Evolutionary conservation across 2,797 vertebrate species (phyloP), one percentile per base, ranked within the genome.

Genomic region (Diplodus sargus): DNA sequence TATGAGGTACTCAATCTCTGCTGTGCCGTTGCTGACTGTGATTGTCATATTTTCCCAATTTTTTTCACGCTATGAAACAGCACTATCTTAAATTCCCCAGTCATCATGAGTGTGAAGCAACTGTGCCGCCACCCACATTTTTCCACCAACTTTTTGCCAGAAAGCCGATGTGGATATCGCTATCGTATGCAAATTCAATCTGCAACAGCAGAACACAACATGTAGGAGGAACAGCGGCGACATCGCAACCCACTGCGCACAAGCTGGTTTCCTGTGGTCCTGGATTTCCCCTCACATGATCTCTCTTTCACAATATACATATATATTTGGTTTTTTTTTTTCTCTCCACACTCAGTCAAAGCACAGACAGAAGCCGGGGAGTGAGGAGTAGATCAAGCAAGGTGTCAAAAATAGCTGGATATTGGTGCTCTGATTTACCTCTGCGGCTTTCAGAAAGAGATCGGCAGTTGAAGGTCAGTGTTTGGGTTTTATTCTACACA

Each of bases 251-350:
- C 22, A 53, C 2, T 49, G 2, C 72, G 16, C 64, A 54, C 11
- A 63, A 28, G 1, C 52, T 48, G n/a, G 3, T n/a, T 85, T 83
- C 74, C 78, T 86, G 85, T 69, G 5, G 54, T 62, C 42, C 5
- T 12, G 75, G 47, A 30, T 74, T 92, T 88, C 85, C 89, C 63
- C 71, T 84, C 72, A 77, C 67, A 71, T 81, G 62, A 85, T 18
- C 4, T 0, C 0, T 78, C 43, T 90, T 89, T 39, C 81, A 34
- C 85, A 91, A 87, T 53, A 57, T 42, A 23, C 34, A 10, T 1
- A 42, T 20, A 11, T 16, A 15, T 45, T 17, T 14, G 10, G 14
- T 12, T 28, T 53, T 39, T 23, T 39, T n/a, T 42, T 23, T 20
- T 28, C 13, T 62, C 25, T 43, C 7, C 43, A 45, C 20, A 45